Base-by-base conservation (phyloP, 2,797 vertebrate species). In the Channa striata region DNA sequence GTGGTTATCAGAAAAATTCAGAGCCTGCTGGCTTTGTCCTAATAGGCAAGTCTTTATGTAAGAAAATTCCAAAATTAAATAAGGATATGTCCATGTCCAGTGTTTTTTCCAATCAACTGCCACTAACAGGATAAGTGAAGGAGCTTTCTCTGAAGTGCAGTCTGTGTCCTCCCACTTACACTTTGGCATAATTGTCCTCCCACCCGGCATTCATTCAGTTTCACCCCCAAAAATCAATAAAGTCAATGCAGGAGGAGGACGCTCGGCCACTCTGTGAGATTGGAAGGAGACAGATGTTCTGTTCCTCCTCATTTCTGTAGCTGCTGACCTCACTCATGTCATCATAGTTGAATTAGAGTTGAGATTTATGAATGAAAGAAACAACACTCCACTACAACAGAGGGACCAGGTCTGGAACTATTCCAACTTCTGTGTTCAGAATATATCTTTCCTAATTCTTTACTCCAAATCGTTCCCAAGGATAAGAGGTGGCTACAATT, bases 261-360 rank as follows among this genome's bases (percentile, higher is more conserved):
- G 43, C 51, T 5, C 1, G 48, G 13, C 60, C 87, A 82, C 87
- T 89, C 79, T 63, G 78, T 14, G 63, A 78, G 75, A 87, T 81
- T 86, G 73, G 67, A 75, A 53, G 63, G 36, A 74, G 70, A 79
- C 53, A 21, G 58, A 82, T 65, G 74, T 37, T 5, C 64, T 20
- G 39, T 34, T 53, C 9, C 53, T 78, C 36, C 50, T 65, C 53
- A 46, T 52, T 68, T 58, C 30, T 48, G 19, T 10, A 1, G 50
- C 37, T 52, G 8, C 57, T 62, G 74, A 76, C 48, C 51, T 72
- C 74, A 70, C 39, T 58, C 14, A 1, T 13, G 36, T 42, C 68
- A 36, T 44, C 54, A 14, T 7, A 30, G 25, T 30, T 6, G 25
- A 30, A 30, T 30, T 30, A 30, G 8, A 40, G 17, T 4, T 51